phyloP scores from a whole-genome alignment of 2,888 invertebrate species.

The Standfussiana lucernea region DNA sequence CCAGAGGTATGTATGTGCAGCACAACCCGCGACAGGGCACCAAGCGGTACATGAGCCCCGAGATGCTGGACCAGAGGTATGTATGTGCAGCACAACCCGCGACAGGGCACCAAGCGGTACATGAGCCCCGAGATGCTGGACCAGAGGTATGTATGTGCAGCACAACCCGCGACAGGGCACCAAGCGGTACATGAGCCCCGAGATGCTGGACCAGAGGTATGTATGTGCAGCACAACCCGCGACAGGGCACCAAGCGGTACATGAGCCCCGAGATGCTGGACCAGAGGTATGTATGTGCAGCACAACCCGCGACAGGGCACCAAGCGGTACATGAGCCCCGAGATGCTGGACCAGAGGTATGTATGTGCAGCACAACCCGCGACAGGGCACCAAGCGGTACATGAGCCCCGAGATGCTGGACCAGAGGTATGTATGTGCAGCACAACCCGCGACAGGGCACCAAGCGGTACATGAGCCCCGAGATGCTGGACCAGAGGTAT shows the following conservation, averaged over 20 bases:
- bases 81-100: constrained; percentile 89
- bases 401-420: constrained; percentile 98
- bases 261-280: constrained; percentile 98
- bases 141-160: constrained; percentile 92
- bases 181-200: constrained; percentile 98
- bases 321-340: constrained; percentile 98
- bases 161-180: constrained; percentile 96
- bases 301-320: constrained; percentile 96
- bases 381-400: constrained; percentile 97
- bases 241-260: constrained; percentile 97
- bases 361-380: constrained; percentile 89
- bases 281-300: constrained; percentile 92
- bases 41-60: constrained; percentile 98
- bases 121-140: constrained; percentile 98
- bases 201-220: constrained; percentile 96
- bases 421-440: constrained; percentile 92
- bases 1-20: constrained; percentile 92
- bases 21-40: constrained; percentile 96
- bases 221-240: constrained; percentile 89
- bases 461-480: constrained; percentile 98
- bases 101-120: constrained; percentile 97
- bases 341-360: constrained; percentile 96
- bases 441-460: constrained; percentile 96
- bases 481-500: constrained; percentile 96
- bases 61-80: constrained; percentile 96